A percentile compares a stretch with the other conserved stretches of the same genome.
Evolutionary conservation across 2,797 vertebrate genomes (phyloP).

Genomic region (Podarcis lilfordi): DNA sequence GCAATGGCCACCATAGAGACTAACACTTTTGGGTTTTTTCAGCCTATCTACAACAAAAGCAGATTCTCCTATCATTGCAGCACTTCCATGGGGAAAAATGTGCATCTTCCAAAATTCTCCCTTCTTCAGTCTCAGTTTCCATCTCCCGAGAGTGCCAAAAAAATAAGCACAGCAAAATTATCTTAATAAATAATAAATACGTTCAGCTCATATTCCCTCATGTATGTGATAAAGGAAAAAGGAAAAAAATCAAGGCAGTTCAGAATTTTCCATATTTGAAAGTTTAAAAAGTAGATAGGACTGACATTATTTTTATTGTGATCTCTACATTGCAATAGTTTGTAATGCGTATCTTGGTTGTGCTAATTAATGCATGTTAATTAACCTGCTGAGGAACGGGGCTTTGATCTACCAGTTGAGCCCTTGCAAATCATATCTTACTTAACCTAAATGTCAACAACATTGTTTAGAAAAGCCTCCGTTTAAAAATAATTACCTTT

Average conservation of each 20-base stretch:
- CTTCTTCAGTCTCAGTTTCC: too few relatives aligned
- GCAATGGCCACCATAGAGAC: too few relatives aligned
- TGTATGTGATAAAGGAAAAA: neutral
- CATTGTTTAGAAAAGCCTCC: neutral
- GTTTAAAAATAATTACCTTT: neutral
- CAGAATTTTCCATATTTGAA: neutral
- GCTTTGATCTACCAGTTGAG: neutral
- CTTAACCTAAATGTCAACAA: conserved; percentile 25
- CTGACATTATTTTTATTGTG: neutral
- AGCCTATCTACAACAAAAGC: too few relatives aligned
- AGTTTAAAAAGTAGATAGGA: neutral
- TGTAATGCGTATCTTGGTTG: neutral
- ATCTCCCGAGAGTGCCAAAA: too few relatives aligned
- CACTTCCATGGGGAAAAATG: too few relatives aligned
- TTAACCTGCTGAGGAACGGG: conserved; percentile 19
- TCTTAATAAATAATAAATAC: neutral
- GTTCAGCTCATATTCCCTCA: neutral
- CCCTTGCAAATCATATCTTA: conserved; percentile 1
- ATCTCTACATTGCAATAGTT: neutral
- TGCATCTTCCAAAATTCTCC: too few relatives aligned
- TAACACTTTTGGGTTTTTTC: too few relatives aligned
- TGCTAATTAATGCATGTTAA: conserved; percentile 18
- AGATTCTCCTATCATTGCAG: too few relatives aligned
- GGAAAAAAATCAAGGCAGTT: neutral
- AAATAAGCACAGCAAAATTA: too few relatives aligned